Percentiles rank a stretch among this genome's conserved stretches.
Evolutionary conservation across 2,888 invertebrate species (phyloP).

Genomic region (Leptopterna dolabrata): DNA sequence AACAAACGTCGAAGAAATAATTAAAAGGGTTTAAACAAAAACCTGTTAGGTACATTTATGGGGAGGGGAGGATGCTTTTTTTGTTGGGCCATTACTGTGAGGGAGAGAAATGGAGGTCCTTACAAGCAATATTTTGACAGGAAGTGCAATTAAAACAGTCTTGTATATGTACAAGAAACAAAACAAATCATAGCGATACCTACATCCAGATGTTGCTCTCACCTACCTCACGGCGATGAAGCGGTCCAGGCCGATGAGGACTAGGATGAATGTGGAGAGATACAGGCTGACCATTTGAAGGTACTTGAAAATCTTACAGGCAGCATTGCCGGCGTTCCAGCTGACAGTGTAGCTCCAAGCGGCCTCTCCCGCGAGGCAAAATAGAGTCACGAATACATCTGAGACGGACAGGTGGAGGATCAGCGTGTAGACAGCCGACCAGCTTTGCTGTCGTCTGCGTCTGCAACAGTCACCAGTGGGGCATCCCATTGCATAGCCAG

Average conservation of each 20-base stretch:
- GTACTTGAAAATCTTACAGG: conserved; percentile 84
- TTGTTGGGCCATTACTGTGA: too few species aligned
- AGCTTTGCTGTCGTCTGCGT: conserved; percentile 58
- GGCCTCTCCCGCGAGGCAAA: conserved; percentile 82
- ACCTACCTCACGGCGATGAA: conserved; percentile 78
- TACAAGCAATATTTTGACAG: too few species aligned
- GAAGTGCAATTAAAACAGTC: too few species aligned
- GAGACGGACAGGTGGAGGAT: conserved; percentile 86
- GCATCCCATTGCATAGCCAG: neutral
- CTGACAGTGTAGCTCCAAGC: conserved; percentile 84
- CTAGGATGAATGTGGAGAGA: conserved; percentile 84
- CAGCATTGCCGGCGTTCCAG: conserved; percentile 82
- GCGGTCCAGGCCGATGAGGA: conserved; percentile 84
- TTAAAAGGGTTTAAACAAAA: too few species aligned
- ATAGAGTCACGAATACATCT: conserved; percentile 81
- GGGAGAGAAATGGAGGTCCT: too few species aligned
- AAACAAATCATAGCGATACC: too few species aligned
- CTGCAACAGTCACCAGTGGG: conserved; percentile 49
- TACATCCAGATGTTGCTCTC: too few species aligned
- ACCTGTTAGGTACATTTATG: too few species aligned
- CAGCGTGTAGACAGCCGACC: conserved; percentile 74
- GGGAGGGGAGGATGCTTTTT: too few species aligned
- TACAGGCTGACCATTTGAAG: conserved; percentile 85
- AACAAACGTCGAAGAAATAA: too few species aligned
- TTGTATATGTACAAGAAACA: too few species aligned